phyloP scores from a whole-genome alignment of 35 echinoderm and acorn worm genomes.

The Diadema setosum region DNA sequence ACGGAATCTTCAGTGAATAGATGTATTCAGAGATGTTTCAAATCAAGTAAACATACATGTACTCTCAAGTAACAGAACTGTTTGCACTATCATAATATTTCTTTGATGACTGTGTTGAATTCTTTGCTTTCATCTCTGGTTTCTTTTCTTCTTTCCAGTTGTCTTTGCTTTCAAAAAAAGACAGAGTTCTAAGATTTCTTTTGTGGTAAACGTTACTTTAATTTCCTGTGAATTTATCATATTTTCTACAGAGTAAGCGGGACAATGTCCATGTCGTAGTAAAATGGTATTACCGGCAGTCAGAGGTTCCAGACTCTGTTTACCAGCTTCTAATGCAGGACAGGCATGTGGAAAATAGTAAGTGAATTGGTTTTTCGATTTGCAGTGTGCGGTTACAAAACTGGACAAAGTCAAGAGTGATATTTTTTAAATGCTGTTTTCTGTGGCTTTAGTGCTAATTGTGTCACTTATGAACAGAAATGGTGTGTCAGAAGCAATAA shows the following conservation, averaged over 20 bases:
- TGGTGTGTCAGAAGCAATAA: too few relatives aligned
- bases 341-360: conserved; percentile 91
- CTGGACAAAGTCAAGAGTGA: too few relatives aligned
- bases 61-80: neutral
- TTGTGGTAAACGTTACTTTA: neutral
- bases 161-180: neutral
- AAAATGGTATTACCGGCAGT: conserved; percentile 84
- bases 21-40: neutral
- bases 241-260: conserved; percentile 70
- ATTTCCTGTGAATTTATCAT: too few relatives aligned
- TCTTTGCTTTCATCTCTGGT: neutral
- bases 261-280: conserved; percentile 79
- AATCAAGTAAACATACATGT: neutral
- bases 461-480: too few relatives aligned
- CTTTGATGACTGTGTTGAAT: neutral
- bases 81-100: neutral
- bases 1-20: neutral
- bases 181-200: neutral
- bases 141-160: neutral
- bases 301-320: conserved; percentile 92
- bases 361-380: neutral
- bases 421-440: too few relatives aligned
- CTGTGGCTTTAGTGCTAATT: too few relatives aligned
- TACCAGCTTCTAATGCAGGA: conserved; percentile 95
- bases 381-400: too few relatives aligned